Percentiles rank a stretch among this genome's conserved stretches.
These are phyloP conservation scores for Penaeus japonicus DNA, from an alignment of 1,140 invertebrate genomes.

Conservation along the genomic window DNA sequence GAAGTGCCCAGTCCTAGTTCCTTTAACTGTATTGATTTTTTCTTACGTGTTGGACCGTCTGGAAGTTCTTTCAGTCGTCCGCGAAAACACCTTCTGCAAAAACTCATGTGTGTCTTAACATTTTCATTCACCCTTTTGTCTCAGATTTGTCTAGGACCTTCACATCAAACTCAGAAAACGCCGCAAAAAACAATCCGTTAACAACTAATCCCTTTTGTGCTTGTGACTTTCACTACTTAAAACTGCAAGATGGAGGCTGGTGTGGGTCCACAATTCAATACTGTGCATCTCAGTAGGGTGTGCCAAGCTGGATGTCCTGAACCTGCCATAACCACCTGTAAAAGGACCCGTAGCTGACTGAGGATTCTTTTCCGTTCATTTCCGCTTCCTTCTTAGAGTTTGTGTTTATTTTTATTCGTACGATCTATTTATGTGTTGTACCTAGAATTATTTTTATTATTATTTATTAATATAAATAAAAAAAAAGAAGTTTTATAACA, in stretches of 20 bases:
- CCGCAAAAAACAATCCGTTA: slow-evolving; percentile 36
- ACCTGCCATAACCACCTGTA: slow-evolving; percentile 1
- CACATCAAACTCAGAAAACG: slow-evolving; percentile 33
- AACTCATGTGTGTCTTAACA: slow-evolving; percentile 51
- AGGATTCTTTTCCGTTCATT: not conserved
- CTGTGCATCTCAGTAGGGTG: slow-evolving; percentile 23
- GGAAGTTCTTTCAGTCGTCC: slow-evolving; percentile 48
- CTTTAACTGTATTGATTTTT: slow-evolving; percentile 36
- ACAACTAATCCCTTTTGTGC: slow-evolving; percentile 49
- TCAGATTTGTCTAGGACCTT: slow-evolving; percentile 37
- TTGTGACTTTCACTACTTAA: slow-evolving; percentile 49
- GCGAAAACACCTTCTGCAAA: slow-evolving; percentile 44
- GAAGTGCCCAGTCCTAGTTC: slow-evolving; percentile 44
- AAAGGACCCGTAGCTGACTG: slow-evolving; percentile 19
- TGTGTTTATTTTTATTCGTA: not conserved
- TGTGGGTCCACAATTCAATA: slow-evolving; percentile 30
- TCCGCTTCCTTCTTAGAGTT: not conserved
- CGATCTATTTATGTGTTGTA: not conserved
- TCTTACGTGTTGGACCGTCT: slow-evolving; percentile 51
- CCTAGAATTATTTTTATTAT: no score
- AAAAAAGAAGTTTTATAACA: no score
- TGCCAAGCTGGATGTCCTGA: slow-evolving; percentile 15
- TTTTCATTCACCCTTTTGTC: slow-evolving; percentile 27
- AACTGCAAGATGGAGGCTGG: slow-evolving; percentile 35
- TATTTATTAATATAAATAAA: no score